A percentile compares a stretch with the other conserved stretches of the same genome.
These are phyloP conservation scores for Dicrostonyx torquatus DNA, from an alignment of 2,797 vertebrate genomes.

Conservation along the genomic window DNA sequence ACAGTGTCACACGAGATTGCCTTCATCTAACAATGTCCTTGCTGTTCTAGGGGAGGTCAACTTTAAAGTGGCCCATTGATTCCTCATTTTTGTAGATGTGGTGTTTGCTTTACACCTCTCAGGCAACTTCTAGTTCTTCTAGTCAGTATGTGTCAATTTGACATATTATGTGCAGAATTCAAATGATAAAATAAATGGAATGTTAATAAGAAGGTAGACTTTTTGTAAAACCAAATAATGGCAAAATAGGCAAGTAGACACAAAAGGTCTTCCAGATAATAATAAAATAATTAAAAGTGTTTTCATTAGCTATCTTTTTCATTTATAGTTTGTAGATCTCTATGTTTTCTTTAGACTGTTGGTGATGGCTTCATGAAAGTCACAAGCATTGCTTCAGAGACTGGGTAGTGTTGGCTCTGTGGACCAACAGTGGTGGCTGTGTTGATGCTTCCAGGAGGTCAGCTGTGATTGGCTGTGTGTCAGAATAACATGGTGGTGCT, in stretches of 20 bases:
- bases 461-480: too few species aligned
- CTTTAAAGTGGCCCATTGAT: neutral
- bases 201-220: neutral
- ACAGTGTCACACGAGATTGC: neutral
- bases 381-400: neutral
- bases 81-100: neutral
- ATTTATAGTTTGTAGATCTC: neutral
- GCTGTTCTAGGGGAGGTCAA: neutral
- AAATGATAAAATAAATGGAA: neutral
- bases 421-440: too few species aligned
- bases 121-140: neutral
- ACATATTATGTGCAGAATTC: neutral
- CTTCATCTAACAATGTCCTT: neutral
- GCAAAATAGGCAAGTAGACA: neutral
- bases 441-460: neutral
- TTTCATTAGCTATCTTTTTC: neutral
- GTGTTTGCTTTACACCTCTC: neutral
- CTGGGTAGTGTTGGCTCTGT: neutral
- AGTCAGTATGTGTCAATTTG: neutral
- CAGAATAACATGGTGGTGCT: neutral
- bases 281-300: neutral
- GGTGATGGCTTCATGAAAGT: neutral
- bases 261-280: neutral
- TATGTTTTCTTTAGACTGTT: neutral
- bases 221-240: neutral